phyloP scores from a whole-genome alignment of 2,888 invertebrate genomes.

The Atethmia centrago region DNA sequence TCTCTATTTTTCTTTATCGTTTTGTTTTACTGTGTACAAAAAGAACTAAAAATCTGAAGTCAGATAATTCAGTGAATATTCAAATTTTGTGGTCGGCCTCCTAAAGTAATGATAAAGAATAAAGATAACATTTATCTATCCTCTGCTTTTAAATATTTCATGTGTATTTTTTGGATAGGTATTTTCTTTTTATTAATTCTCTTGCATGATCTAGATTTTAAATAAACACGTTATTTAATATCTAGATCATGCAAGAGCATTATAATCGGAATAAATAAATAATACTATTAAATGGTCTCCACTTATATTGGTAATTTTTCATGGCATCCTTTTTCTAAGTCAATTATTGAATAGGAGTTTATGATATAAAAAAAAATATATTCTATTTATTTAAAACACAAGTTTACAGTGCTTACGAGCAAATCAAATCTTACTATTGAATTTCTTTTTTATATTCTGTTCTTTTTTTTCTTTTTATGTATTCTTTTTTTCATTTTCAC shows the following conservation, averaged over 20 bases:
- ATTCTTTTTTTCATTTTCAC: too few relatives aligned
- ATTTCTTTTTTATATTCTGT: too few relatives aligned
- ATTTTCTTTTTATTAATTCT: too few relatives aligned
- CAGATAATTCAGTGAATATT: not conserved
- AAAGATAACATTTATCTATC: not conserved
- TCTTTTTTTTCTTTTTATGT: too few relatives aligned
- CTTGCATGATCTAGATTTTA: too few relatives aligned
- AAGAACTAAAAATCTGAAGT: not conserved
- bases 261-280: not conserved
- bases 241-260: not conserved
- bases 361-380: not conserved
- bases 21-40: not conserved
- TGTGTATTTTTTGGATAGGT: too few relatives aligned
- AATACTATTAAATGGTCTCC: too few relatives aligned
- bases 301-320: not conserved
- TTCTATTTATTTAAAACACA: not conserved
- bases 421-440: too few relatives aligned
- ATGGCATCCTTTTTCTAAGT: not conserved
- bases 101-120: not conserved
- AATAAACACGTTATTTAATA: too few relatives aligned
- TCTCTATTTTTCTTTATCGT: not conserved
- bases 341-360: not conserved
- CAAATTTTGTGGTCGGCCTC: not conserved
- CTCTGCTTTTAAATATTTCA: not conserved
- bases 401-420: not conserved